Base-by-base conservation (phyloP, 2,888 invertebrate genomes). In the Hydrotaea cyrtoneurina region DNA sequence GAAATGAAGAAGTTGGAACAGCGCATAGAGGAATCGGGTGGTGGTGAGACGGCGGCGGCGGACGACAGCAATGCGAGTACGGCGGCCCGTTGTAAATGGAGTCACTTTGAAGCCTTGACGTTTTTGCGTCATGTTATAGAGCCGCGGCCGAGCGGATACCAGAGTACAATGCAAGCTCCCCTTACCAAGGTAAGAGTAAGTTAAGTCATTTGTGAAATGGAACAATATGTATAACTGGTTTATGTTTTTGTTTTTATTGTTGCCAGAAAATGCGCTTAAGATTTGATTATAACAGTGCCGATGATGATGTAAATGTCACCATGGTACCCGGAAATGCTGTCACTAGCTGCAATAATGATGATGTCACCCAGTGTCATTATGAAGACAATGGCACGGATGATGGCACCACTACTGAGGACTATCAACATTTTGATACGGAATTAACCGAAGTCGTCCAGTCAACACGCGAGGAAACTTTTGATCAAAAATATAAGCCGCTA, bases 1-100 rank as follows among this genome's bases (percentile, higher is more conserved):
- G 92, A 92, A 84, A 88, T 91, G 78, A 92, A 92, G 78, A 92
- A 92, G 75, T 75, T 90, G 8, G 91, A 91, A 31, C 89, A 90
- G 10, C 89, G 91, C 8, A 86, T 89, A 13, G 89, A 89, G 55
- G 89, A 89, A 36, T 80, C 88, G 2, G 90, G 88, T 0, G 87
- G 79, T 0, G 78, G 46, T 13, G 71, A 83, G 0, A 84, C 86
- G 3, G 31, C 31, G 7, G 2, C 7, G 31, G 31, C 2, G 31
- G 31, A 7, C 31, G 78, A 83, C 23, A 15, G 62, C n/a, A 0
- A 55, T 10, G 46, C 62, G 15, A 31, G 31, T 4, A 69, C 36
- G 17, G 78, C 26, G 19, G 89, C 88, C 31, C 85, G 87, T 2
- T 89, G 90, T 55, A 91, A 91, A 15, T 92, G 92, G 92, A 91